Percentiles rank a stretch among this genome's conserved stretches.
These are phyloP conservation scores for Polydrusus pterygomalis DNA, from an alignment of 2,888 invertebrate species.

Conservation along the genomic window DNA sequence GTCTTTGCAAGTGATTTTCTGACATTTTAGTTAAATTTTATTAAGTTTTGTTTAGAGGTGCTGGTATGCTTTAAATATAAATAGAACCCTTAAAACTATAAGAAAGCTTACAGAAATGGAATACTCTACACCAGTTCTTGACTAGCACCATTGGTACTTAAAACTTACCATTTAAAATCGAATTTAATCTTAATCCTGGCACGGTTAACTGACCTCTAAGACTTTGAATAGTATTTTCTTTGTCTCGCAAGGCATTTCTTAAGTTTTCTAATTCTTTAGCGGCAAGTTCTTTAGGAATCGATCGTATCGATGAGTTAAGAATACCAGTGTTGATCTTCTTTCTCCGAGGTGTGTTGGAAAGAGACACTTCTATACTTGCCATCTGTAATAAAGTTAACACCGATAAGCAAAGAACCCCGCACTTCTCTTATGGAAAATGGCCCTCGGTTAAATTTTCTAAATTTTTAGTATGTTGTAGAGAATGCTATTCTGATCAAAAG, in stretches of 20 bases:
- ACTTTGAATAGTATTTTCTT: conserved; percentile 88
- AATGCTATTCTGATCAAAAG: too few relatives aligned
- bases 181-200: conserved; percentile 74
- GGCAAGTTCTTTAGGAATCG: conserved; percentile 70
- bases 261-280: conserved; percentile 81
- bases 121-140: background rate
- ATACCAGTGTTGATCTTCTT: conserved; percentile 73
- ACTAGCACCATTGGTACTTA: too few relatives aligned
- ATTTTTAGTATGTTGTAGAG: too few relatives aligned
- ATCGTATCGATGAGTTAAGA: conserved; percentile 67
- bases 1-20: too few relatives aligned
- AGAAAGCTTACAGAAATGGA: too few relatives aligned
- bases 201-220: conserved; percentile 81
- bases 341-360: conserved; percentile 79
- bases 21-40: too few relatives aligned
- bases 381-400: conserved; percentile 74
- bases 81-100: too few relatives aligned
- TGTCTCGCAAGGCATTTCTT: conserved; percentile 83
- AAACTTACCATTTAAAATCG: conserved; percentile 62
- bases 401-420: background rate
- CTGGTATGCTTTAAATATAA: too few relatives aligned
- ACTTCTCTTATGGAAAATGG: too few relatives aligned
- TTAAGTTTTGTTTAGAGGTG: too few relatives aligned
- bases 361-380: conserved; percentile 89
- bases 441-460: too few relatives aligned